These are phyloP conservation scores for Apogon hyalosoma DNA, from an alignment of 2,797 vertebrate species.

Conservation along the genomic window DNA sequence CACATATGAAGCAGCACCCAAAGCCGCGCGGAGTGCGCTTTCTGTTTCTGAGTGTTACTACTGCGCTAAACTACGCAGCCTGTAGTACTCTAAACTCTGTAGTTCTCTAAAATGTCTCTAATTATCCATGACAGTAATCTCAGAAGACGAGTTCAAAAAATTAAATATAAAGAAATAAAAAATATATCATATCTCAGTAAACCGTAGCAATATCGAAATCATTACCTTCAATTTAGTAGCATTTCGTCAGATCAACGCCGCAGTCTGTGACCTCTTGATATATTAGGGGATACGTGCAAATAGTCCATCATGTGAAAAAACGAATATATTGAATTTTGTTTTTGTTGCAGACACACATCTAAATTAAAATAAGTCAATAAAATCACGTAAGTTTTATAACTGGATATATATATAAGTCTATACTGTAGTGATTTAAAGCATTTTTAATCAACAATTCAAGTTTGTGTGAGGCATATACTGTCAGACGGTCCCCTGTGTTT, in stretches of 20 bases:
- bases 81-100: not conserved
- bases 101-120: not conserved
- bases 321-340: not conserved
- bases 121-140: not conserved
- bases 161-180: fast-evolving
- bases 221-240: slow-evolving; percentile 7
- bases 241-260: slow-evolving; percentile 48
- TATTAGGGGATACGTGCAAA: slow-evolving; percentile 28
- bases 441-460: fast-evolving
- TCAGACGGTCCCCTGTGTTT: slow-evolving; percentile 13
- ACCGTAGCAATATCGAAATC: not conserved
- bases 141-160: too few relatives aligned
- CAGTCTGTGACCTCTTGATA: not conserved
- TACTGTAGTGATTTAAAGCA: fast-evolving
- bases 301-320: not conserved
- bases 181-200: fast-evolving
- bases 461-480: not conserved
- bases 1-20: slow-evolving; percentile 16
- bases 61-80: slow-evolving; percentile 55
- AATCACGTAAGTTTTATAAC: fast-evolving
- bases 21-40: slow-evolving; percentile 41
- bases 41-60: slow-evolving; percentile 38
- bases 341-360: fast-evolving
- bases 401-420: fast-evolving
- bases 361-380: fast-evolving